Percentiles rank a stretch among this genome's conserved stretches.
These are phyloP conservation scores for Palythoa grandis DNA, from an alignment of 92 coral and sea anemone species.

Conservation along the genomic window DNA sequence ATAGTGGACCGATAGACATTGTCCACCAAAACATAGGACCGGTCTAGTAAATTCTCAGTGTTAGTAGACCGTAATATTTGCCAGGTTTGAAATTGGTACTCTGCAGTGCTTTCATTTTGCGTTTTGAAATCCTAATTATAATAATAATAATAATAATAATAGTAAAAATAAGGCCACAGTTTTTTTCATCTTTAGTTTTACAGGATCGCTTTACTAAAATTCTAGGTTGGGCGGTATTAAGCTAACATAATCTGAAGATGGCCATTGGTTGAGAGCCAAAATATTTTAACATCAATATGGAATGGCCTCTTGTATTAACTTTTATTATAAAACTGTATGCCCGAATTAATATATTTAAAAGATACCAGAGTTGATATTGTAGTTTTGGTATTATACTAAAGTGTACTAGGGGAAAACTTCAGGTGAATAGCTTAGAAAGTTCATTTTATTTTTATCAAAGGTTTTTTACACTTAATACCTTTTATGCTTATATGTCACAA, in stretches of 20 bases:
- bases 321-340: neutral
- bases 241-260: no score
- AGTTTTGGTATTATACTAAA: neutral
- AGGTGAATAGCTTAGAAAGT: neutral
- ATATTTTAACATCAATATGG: neutral
- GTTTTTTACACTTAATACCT: neutral
- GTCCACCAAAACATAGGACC: no score
- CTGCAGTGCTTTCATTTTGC: no score
- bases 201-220: neutral
- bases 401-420: neutral
- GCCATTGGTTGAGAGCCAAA: neutral
- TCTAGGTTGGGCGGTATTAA: neutral
- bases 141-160: no score
- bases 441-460: neutral
- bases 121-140: neutral
- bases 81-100: conserved; percentile 3
- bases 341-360: neutral
- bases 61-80: neutral
- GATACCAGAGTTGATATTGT: neutral
- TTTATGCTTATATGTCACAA: neutral
- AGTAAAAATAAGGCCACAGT: neutral
- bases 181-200: neutral
- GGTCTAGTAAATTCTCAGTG: neutral
- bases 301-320: neutral
- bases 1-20: neutral